These are phyloP conservation scores for Ceyx margarethae DNA, from an alignment of 2,113 vertebrate genomes.

Conservation along the genomic window DNA sequence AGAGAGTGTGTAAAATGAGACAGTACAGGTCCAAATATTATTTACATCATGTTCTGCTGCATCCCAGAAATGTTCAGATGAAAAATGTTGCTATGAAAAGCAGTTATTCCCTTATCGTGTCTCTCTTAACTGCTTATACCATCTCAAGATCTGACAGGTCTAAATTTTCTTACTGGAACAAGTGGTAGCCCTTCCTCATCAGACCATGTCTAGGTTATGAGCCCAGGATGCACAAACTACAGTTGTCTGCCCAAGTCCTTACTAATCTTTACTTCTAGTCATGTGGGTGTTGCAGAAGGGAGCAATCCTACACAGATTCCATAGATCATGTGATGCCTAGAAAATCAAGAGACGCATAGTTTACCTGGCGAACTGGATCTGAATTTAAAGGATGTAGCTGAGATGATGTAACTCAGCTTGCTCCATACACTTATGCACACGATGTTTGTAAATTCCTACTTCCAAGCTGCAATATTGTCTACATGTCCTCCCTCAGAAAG, in stretches of 20 bases:
- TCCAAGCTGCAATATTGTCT: background rate
- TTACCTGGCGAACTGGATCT: rapidly evolving
- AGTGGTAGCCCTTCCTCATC: background rate
- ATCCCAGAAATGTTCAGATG: background rate
- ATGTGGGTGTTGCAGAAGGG: background rate
- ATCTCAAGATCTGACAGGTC: background rate
- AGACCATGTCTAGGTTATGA: background rate
- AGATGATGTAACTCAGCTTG: background rate
- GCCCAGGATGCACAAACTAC: background rate
- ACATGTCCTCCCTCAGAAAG: background rate
- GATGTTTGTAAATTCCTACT: background rate
- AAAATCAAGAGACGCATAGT: background rate
- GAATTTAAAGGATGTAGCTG: background rate
- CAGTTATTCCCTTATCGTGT: background rate
- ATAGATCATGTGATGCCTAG: background rate
- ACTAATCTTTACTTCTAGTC: background rate
- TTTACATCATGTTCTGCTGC: background rate
- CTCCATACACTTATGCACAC: background rate
- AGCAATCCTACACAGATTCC: background rate
- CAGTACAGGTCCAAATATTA: background rate
- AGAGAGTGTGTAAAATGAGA: background rate
- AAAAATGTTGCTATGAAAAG: background rate
- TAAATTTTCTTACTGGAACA: background rate
- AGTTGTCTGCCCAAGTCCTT: background rate
- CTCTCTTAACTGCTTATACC: background rate